Conservation (phyloP, 2,113 vertebrate species). For the Cryptotis parvus region DNA sequence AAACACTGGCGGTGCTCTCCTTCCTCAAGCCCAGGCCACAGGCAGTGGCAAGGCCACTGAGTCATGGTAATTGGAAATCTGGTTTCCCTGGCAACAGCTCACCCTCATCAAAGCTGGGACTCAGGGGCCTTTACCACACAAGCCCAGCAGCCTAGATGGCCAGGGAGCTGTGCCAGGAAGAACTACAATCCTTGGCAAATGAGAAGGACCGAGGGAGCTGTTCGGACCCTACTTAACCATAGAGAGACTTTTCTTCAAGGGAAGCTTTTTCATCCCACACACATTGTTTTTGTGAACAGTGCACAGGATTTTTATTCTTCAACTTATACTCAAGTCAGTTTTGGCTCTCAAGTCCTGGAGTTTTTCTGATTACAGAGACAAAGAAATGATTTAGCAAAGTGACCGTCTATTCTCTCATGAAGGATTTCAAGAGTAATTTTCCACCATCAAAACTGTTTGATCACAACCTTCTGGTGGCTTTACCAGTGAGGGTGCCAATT, state of each 20-base stretch:
- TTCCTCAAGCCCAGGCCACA: too few species aligned
- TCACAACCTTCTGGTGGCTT: neutral
- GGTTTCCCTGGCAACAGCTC: too few species aligned
- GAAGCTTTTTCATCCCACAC: neutral
- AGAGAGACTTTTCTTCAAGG: neutral
- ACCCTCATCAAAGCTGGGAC: too few species aligned
- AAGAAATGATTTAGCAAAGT: neutral
- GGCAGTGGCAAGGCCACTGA: too few species aligned
- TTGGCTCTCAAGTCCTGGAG: neutral
- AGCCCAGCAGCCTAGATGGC: too few species aligned
- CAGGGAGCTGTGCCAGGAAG: too few species aligned
- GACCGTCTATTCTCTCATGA: too few species aligned
- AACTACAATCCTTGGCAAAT: too few species aligned
- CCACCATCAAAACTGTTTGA: neutral
- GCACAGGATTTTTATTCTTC: neutral
- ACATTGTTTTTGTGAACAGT: accelerated
- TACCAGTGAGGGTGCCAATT: neutral
- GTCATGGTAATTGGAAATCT: too few species aligned
- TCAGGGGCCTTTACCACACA: too few species aligned
- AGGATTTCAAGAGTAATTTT: neutral
- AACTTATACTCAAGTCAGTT: neutral
- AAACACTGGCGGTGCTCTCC: too few species aligned
- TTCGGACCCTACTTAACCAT: accelerated
- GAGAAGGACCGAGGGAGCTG: accelerated
- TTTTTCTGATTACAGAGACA: neutral